Conservation (phyloP, 2,888 invertebrate species). For the Papilio elwesi region DNA sequence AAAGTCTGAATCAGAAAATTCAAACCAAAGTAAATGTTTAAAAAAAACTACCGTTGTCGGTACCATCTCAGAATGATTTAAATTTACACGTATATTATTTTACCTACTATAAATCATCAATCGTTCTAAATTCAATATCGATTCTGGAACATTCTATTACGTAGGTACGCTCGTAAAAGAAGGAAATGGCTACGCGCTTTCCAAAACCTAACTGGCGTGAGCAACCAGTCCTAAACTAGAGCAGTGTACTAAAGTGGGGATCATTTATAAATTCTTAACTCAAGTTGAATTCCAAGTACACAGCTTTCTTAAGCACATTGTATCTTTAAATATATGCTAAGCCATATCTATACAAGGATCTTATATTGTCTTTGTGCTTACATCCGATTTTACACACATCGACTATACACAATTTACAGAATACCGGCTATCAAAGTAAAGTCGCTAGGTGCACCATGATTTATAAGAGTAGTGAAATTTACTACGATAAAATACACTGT, state of each 20-base stretch:
- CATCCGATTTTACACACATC: too few relatives aligned
- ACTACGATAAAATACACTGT: too few relatives aligned
- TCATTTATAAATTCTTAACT: neutral
- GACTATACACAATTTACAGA: too few relatives aligned
- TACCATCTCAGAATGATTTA: too few relatives aligned
- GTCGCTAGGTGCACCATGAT: too few relatives aligned
- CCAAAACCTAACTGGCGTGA: conserved; percentile 26
- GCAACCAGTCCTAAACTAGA: conserved; percentile 36
- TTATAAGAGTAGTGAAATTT: too few relatives aligned
- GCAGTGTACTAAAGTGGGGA: conserved; percentile 14
- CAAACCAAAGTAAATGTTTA: neutral
- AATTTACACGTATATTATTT: too few relatives aligned
- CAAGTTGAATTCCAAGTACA: neutral
- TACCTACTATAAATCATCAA: neutral
- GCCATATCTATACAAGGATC: too few relatives aligned
- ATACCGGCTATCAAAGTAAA: too few relatives aligned
- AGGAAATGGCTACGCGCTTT: conserved; percentile 34
- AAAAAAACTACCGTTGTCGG: neutral
- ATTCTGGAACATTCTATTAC: conserved; percentile 11
- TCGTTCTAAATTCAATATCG: neutral
- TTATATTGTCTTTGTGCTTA: too few relatives aligned
- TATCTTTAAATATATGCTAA: too few relatives aligned
- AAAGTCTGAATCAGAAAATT: neutral
- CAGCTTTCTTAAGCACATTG: neutral
- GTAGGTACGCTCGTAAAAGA: neutral